Base-by-base conservation (phyloP, 2,888 invertebrate species). In the Cosmopolites sordidus region DNA sequence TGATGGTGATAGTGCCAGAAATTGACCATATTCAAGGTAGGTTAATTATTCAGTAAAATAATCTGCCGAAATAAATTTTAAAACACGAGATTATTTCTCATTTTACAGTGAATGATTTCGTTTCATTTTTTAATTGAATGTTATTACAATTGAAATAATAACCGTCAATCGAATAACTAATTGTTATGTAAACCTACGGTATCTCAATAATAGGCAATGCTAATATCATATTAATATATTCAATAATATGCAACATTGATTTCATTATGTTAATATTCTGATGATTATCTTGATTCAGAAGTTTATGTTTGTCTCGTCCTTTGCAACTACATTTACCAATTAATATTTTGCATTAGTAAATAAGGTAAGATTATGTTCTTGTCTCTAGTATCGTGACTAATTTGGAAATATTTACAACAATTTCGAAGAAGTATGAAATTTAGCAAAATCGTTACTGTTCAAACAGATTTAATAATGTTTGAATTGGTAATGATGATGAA, bases 221-320 rank as follows among this genome's bases (percentile, higher is more conserved):
- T 70, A 71, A 71, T 70, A 66, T 70, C 69, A 70, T 72, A 70
- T 70, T 71, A 67, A 72, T 71, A 68, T 72, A 72, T 72, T 72
- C 72, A 71, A 69, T 71, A 71, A 71, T 71, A 70, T 66, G 69
- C 70, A 68, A 70, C 71, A 72, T 72, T 72, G 72, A 72, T 72
- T 72, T 71, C 71, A 71, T 71, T 72, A 72, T 72, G 72, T 66
- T 72, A 72, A 72, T 72, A 66, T 64, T 61, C 62, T 8, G 70
- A 71, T 71, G 67, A 69, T 71, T 72, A 71, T 72, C 72, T 72
- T 68, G 70, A 71, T 70, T 67, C 68, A 64, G 64, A 64, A 68
- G 68, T 70, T 70, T 69, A 39, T 47, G 27, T 47, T 39, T 49
- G 29, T 39, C 16, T 37, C 27, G 22, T 46, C n/a, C 9, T 33